Evolutionary conservation across 1,140 invertebrate genomes (phyloP), one percentile per base, ranked within the genome.

Genomic region (Mactra quadrangularis): DNA sequence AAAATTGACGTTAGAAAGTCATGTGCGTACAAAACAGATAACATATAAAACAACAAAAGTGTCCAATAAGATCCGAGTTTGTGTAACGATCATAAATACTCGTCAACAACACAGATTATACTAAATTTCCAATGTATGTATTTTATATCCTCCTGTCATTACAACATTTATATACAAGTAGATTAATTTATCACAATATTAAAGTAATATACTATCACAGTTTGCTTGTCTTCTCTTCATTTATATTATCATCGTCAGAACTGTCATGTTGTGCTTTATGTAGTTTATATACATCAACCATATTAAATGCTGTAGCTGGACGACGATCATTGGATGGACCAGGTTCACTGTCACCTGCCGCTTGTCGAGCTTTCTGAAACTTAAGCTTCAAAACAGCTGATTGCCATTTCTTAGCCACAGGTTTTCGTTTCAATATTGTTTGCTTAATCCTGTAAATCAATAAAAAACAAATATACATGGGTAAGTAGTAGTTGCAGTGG

Each of bases 401-500:
- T 15, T 27, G 15, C 68, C 79, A 74, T 19, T 50, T 27, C 13
- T 31, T 74, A 45, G 68, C 38, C 9, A 82, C 47, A 3, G 74
- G 50, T 9, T 70, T 70, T 25, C 79, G 68, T 66, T 82, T 27
- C 22, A 82, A 22, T 60, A 82, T 82, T 15, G 79, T 62, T 25
- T 62, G 19, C 35, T 82, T 82, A 13, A 82, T 52, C 50, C 77
- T 81, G 41, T 41, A 6, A 41, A n/a, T n/a, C n/a, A n/a, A n/a
- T n/a, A n/a, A n/a, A n/a, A n/a, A n/a, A n/a, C n/a, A n/a, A n/a
- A n/a, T n/a, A n/a, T n/a, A n/a, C n/a, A n/a, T n/a, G n/a, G n/a
- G n/a, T n/a, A n/a, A n/a, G n/a, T n/a, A n/a, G n/a, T n/a, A n/a
- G n/a, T n/a, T n/a, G n/a, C n/a, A n/a, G n/a, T n/a, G n/a, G n/a